phyloP scores from a whole-genome alignment of 2,888 invertebrate genomes.

The Brachyopa scutellaris region DNA sequence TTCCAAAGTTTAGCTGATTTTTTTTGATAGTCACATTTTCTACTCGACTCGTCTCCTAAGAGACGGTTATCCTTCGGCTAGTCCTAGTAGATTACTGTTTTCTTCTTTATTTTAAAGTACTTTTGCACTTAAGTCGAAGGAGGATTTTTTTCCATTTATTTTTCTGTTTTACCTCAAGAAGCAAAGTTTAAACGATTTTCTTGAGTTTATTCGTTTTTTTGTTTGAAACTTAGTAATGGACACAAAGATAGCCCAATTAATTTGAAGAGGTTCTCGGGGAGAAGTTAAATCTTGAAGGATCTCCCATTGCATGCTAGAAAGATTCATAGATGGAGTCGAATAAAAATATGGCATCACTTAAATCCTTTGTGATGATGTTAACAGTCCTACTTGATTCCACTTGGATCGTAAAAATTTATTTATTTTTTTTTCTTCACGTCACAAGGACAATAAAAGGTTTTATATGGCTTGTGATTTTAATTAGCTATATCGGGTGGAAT shows the following conservation, averaged over 20 bases:
- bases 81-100: constrained; percentile 20
- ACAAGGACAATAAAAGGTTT: constrained; percentile 8
- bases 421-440: neutral
- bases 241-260: constrained; percentile 35
- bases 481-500: neutral
- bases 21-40: constrained; percentile 11
- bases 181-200: constrained; percentile 33
- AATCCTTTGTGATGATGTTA: neutral
- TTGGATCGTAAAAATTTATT: neutral
- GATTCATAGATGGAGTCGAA: neutral
- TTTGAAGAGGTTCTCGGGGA: constrained; percentile 5
- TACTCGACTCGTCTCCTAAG: constrained; percentile 5
- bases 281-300: neutral
- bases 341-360: neutral
- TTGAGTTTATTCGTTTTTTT: neutral
- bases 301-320: neutral
- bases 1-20: neutral
- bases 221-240: neutral
- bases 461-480: constrained; percentile 21
- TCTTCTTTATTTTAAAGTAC: constrained; percentile 39
- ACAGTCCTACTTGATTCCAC: neutral
- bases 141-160: constrained; percentile 10
- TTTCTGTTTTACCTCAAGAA: constrained; percentile 6
- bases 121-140: constrained; percentile 28
- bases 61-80: constrained; percentile 14